Base-by-base conservation (phyloP, 2,797 vertebrate species). In the Amphiprion clarkii region DNA sequence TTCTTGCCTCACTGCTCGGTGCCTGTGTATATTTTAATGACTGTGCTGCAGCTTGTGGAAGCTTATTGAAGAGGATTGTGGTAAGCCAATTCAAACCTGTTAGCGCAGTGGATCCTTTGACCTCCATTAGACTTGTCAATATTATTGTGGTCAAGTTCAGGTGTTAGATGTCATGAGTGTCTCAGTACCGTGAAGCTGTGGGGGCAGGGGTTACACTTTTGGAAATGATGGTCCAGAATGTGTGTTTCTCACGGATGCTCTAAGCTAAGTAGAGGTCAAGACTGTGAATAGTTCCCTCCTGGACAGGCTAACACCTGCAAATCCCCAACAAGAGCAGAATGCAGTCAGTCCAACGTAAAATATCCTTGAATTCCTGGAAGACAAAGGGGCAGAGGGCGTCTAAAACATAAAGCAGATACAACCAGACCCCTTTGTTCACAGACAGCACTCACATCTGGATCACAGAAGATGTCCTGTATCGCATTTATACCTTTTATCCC, bases 11-110 rank as follows among this genome's bases (percentile, higher is more conserved):
- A 6, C 71, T 12, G 81, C 71, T 84, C 74, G 5, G 44, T 19
- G 76, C 46, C 65, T 71, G 61, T 88, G 89, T 91, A 78, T 92
- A 88, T 93, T 93, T 78, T 62, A 76, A 82, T 80, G 85, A 82
- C 69, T 83, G 42, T 6, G 0, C 72, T 55, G 51, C 72, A 70
- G 84, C 82, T 81, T 89, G 87, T 60, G 52, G 63, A 78, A 59
- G 67, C 70, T 61, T 78, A 84, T 66, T 87, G 81, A 68, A 81
- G 86, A 90, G 55, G 76, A 89, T 81, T 66, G 69, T 3, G 53
- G 79, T 70, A 23, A 46, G 83, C 87, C 85, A 86, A 85, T 79
- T 81, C 76, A 79, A 87, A 84, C 78, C 82, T 78, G 88, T 91
- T 89, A 83, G 76, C 21, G 3, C 62, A 59, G 57, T 57, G 68